Evolutionary conservation across 2,113 vertebrate species (phyloP).

Genomic region (Zosterops lateralis): DNA sequence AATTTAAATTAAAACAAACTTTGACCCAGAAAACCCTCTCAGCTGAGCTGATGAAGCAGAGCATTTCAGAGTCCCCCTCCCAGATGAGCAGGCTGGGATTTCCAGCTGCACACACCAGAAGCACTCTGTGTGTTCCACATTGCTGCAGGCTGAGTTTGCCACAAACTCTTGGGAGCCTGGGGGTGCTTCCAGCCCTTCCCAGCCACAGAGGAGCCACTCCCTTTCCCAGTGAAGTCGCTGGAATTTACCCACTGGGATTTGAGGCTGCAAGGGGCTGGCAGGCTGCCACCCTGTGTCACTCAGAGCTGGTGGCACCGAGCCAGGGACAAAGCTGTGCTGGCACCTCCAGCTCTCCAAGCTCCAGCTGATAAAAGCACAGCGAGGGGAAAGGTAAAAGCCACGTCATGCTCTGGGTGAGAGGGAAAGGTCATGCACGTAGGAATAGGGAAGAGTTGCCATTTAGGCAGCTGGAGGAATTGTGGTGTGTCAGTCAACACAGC

Average conservation of each 20-base stretch:
- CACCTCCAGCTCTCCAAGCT: not conserved
- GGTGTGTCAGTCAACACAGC: not conserved
- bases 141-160: not conserved
- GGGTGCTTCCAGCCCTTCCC: not conserved
- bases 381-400: not conserved
- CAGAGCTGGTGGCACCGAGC: not conserved
- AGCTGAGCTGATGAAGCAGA: not conserved
- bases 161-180: not conserved
- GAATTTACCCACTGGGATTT: not conserved
- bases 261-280: not conserved
- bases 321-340: not conserved
- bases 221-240: not conserved
- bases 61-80: not conserved
- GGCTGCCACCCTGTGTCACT: not conserved
- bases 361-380: not conserved
- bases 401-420: not conserved
- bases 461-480: not conserved
- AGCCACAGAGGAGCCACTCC: not conserved
- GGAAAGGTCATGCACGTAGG: not conserved
- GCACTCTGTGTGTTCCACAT: rapidly evolving
- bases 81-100: rapidly evolving
- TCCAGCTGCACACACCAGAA: not conserved
- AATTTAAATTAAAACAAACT: not conserved
- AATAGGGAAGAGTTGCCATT: not conserved
- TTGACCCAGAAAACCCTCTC: not conserved